These are phyloP conservation scores for Formica aserva DNA, from an alignment of 2,888 invertebrate species.

Conservation along the genomic window DNA sequence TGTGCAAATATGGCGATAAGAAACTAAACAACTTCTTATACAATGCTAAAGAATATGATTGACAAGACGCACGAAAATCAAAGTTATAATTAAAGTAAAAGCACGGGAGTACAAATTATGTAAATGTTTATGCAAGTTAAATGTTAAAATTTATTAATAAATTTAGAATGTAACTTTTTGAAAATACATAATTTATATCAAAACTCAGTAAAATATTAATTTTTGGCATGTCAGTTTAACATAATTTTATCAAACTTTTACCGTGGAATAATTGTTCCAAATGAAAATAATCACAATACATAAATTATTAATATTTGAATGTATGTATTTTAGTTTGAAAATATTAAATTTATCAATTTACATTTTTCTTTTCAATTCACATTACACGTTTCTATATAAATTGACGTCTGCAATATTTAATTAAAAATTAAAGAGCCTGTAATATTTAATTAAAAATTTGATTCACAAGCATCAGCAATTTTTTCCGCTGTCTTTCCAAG, in stretches of 20 bases:
- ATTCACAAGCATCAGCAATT: background rate
- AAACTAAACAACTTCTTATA: conserved; percentile 64
- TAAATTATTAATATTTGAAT: conserved; percentile 5
- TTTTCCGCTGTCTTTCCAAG: background rate
- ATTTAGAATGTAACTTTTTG: background rate
- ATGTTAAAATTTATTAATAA: conserved; percentile 1
- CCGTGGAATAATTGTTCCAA: background rate
- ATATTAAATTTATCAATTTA: background rate
- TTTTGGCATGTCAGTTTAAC: background rate
- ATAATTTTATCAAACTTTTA: background rate
- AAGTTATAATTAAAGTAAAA: conserved; percentile 1
- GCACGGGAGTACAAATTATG: background rate
- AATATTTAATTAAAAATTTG: conserved; percentile 18
- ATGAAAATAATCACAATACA: background rate
- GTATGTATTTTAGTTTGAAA: background rate
- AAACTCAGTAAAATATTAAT: background rate
- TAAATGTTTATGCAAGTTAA: background rate
- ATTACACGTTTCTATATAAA: background rate
- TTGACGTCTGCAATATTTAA: background rate
- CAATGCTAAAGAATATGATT: conserved; percentile 1
- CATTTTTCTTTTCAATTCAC: background rate
- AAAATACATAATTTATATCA: conserved; percentile 21
- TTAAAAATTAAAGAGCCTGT: background rate
- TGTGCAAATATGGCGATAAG: conserved; percentile 75
- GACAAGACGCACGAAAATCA: background rate